Evolutionary conservation across 1,140 invertebrate genomes (phyloP), one percentile per base, ranked within the genome.

Genomic region (Drosophila serrata): DNA sequence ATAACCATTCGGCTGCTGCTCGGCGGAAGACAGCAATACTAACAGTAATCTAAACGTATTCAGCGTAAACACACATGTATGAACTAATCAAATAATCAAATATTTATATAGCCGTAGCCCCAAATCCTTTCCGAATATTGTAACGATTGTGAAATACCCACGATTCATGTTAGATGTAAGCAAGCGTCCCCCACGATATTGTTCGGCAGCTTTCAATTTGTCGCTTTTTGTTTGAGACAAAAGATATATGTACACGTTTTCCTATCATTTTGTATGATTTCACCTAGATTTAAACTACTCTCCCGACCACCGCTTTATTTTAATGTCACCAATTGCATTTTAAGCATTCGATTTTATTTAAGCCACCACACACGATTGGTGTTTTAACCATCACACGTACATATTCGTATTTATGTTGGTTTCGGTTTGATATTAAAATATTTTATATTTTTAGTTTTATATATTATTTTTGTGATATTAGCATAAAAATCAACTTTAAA

Each of bases 401-500:
- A 60, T 62, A 40, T 65, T 45, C 42, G 33, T 78, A 48, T 64
- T 46, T 63, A 58, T 67, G 62, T 78, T 79, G 78, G 81, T 90
- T 90, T 90, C 40, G 81, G 81, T 90, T 79, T 63, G 78, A 90
- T 85, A 85, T 90, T 79, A 63, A 56, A 40, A 40, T 46, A 48
- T 61, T 75, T 53, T 72, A 75, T 73, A 53, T 76, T 61, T 81
- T 90, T 84, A 81, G 61, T 90, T 88, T 87, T 72, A 90, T 90
- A 90, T 88, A 90, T 90, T 90, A 90, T 86, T 90, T 88, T 85
- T 90, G 86, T 90, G 85, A 90, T 90, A 90, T 90, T 90, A 90
- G 85, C 81, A 61, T 90, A 90, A 74, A 81, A 90, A 85, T 75
- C 67, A 75, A 86, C 31, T 60, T 55, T 73, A 79, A 84, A 74